These are phyloP conservation scores for Bucco capensis DNA, from an alignment of 2,113 vertebrate genomes.

Conservation along the genomic window DNA sequence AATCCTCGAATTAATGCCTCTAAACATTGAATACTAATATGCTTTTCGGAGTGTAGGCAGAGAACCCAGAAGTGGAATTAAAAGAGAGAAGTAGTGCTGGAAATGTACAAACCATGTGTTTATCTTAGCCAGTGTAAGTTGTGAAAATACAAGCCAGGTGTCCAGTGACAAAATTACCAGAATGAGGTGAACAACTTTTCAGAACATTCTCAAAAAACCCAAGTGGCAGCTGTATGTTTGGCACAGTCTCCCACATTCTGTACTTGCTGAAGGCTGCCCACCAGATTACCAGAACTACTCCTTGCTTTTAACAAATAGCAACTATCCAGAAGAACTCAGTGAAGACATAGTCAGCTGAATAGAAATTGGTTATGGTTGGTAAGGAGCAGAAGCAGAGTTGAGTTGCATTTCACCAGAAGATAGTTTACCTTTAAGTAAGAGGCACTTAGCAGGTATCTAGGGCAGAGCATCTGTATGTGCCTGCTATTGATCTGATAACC, in stretches of 20 bases:
- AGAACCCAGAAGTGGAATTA: not conserved
- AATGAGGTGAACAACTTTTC: not conserved
- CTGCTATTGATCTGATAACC: not conserved
- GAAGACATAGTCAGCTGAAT: not conserved
- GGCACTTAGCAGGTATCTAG: not conserved
- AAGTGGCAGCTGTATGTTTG: not conserved
- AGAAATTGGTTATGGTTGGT: not conserved
- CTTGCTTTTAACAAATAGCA: not conserved
- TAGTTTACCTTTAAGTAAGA: not conserved
- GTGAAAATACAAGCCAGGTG: accelerated
- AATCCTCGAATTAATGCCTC: not conserved
- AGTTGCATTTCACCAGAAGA: not conserved
- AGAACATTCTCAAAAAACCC: not conserved
- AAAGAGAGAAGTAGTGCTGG: not conserved
- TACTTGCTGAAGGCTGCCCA: not conserved
- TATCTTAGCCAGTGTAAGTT: not conserved
- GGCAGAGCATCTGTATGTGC: not conserved
- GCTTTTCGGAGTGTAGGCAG: not conserved
- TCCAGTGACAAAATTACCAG: not conserved
- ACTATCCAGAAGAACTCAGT: not conserved
- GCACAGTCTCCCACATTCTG: not conserved
- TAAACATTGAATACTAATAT: not conserved
- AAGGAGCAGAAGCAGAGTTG: not conserved
- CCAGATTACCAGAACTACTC: not conserved
- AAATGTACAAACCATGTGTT: not conserved